These are phyloP conservation scores for Bombus huntii DNA, from an alignment of 1,140 invertebrate species.

Conservation along the genomic window DNA sequence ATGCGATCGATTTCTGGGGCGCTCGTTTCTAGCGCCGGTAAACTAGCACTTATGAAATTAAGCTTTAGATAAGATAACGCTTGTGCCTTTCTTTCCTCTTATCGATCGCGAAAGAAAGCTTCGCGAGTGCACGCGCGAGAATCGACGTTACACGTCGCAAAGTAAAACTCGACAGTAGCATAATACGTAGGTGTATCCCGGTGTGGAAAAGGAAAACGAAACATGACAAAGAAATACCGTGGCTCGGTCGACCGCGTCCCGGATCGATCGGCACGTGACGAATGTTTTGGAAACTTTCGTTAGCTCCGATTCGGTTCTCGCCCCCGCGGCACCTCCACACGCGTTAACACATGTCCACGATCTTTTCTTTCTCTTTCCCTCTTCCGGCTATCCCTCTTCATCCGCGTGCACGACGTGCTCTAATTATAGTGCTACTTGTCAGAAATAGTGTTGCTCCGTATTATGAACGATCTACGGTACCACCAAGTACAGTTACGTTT, in stretches of 20 bases:
- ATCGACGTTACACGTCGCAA: background rate
- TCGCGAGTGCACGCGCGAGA: background rate
- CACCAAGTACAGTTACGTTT: constrained; percentile 64
- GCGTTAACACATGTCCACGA: background rate
- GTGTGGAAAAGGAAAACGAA: background rate
- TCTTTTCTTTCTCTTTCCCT: background rate
- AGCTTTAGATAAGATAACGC: constrained; percentile 26
- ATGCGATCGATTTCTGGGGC: background rate
- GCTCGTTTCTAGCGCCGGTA: background rate
- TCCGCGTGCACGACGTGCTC: constrained; percentile 64
- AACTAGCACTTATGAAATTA: constrained; percentile 27
- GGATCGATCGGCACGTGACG: constrained; percentile 3
- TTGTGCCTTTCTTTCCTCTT: background rate
- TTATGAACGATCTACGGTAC: constrained; percentile 66
- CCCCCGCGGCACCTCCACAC: background rate
- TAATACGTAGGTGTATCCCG: background rate
- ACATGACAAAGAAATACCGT: background rate
- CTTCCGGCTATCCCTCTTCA: constrained; percentile 15
- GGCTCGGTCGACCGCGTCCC: background rate
- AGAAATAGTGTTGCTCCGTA: constrained; percentile 67
- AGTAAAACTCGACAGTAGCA: background rate
- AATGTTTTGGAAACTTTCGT: constrained; percentile 46
- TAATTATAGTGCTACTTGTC: constrained; percentile 66
- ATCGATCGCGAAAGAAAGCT: constrained; percentile 13
- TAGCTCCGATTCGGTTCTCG: constrained; percentile 1